These are phyloP conservation scores for Oikopleura dioica DNA, from an alignment of 23 tunicate species.

Conservation along the genomic window DNA sequence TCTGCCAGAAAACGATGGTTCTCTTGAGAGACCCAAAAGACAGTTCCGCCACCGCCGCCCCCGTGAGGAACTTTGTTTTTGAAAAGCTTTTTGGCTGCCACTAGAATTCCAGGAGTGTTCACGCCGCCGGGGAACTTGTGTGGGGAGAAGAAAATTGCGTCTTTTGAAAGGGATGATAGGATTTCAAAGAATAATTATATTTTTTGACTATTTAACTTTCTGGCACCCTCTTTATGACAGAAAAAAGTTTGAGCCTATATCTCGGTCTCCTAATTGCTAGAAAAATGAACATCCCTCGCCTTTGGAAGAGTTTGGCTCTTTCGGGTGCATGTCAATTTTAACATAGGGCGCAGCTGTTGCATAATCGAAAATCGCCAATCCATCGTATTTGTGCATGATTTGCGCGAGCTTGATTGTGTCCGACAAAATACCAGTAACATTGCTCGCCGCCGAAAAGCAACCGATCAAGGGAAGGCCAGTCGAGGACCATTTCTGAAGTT, in stretches of 20 bases:
- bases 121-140: slow-evolving; percentile 96
- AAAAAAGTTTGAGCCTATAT: too few species aligned
- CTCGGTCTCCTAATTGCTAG: too few species aligned
- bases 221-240: too few species aligned
- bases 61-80: slow-evolving; percentile 31
- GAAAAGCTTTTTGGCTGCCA: slow-evolving; percentile 52
- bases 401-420: slow-evolving; percentile 30
- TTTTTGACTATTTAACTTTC: too few species aligned
- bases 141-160: slow-evolving; percentile 78
- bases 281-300: too few species aligned
- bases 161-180: too few species aligned
- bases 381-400: slow-evolving; percentile 45
- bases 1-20: slow-evolving; percentile 65
- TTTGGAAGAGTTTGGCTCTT: slow-evolving; percentile 24
- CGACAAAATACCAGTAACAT: slow-evolving; percentile 53
- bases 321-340: slow-evolving; percentile 88
- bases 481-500: not conserved
- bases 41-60: slow-evolving; percentile 85
- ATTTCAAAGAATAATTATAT: too few species aligned
- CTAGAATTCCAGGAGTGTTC: slow-evolving; percentile 69
- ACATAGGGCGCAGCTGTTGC: slow-evolving; percentile 93
- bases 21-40: slow-evolving; percentile 50
- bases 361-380: slow-evolving; percentile 82
- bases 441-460: slow-evolving; percentile 85
- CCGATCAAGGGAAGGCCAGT: slow-evolving; percentile 34